Percentiles rank a stretch among this genome's conserved stretches.
phyloP scores from a whole-genome alignment of 1,140 invertebrate species.

The Heliconius melpomene region DNA sequence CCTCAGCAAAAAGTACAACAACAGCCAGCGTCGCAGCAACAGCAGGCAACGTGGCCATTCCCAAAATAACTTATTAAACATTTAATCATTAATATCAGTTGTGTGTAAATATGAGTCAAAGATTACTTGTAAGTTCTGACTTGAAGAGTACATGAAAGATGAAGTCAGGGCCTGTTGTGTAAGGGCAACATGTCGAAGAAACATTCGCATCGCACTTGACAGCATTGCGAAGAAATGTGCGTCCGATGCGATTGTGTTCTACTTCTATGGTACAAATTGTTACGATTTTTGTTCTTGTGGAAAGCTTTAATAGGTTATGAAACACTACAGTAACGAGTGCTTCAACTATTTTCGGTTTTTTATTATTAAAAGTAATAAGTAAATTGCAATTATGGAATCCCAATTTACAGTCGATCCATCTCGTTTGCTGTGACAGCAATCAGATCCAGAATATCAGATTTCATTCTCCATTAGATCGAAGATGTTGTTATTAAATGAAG shows the following conservation, averaged over 20 bases:
- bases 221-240: constrained; percentile 51
- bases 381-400: background rate
- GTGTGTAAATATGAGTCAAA: constrained; percentile 38
- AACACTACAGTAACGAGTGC: too few species aligned
- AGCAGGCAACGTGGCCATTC: constrained; percentile 56
- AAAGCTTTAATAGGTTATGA: too few species aligned
- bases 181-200: constrained; percentile 27
- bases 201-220: constrained; percentile 41
- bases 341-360: background rate
- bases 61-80: constrained; percentile 59
- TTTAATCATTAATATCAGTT: constrained; percentile 27
- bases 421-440: background rate
- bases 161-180: constrained; percentile 41
- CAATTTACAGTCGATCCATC: constrained; percentile 6
- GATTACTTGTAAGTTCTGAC: constrained; percentile 30
- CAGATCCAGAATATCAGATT: constrained; percentile 19
- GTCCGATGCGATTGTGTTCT: constrained; percentile 56
- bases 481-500: constrained; percentile 20
- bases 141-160: constrained; percentile 39
- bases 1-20: constrained; percentile 41
- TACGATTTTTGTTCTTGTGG: background rate
- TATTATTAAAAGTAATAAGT: background rate
- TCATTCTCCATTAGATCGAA: constrained; percentile 16
- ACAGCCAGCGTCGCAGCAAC: constrained; percentile 41
- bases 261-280: constrained; percentile 32